These are phyloP conservation scores for Uromys caudimaculatus DNA, from an alignment of 2,797 vertebrate genomes.

Conservation along the genomic window DNA sequence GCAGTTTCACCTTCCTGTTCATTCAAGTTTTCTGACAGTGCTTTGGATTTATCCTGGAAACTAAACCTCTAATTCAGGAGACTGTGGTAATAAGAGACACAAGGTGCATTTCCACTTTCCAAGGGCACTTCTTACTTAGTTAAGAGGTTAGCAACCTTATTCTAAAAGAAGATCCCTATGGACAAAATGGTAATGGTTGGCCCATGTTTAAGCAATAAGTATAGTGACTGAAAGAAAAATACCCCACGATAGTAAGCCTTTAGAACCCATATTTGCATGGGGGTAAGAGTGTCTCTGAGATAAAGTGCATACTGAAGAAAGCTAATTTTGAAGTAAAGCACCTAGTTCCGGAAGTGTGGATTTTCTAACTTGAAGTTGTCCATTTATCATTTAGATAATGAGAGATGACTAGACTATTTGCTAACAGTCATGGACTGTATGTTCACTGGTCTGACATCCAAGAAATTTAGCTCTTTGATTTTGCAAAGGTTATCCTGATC, in stretches of 20 bases:
- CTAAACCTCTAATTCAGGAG: neutral
- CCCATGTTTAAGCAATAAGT: constrained; percentile 12
- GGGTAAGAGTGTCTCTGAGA: neutral
- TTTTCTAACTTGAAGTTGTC: neutral
- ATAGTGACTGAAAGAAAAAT: constrained; percentile 16
- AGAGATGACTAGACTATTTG: neutral
- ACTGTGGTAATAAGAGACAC: neutral
- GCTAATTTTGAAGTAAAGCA: neutral
- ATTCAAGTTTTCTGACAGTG: constrained; percentile 31
- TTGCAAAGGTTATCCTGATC: neutral
- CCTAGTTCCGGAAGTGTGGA: neutral
- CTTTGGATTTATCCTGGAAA: constrained; percentile 31
- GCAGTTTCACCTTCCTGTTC: constrained; percentile 9
- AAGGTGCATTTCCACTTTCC: neutral
- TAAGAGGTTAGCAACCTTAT: neutral
- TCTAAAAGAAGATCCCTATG: constrained; percentile 24
- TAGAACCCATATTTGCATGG: neutral
- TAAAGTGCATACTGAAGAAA: neutral
- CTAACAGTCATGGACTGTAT: neutral
- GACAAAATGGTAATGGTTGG: neutral
- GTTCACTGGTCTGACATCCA: neutral
- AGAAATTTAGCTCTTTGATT: neutral
- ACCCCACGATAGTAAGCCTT: neutral
- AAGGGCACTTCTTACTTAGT: neutral
- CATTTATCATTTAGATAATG: neutral